Evolutionary conservation across 2,113 vertebrate genomes (phyloP), one percentile per base, ranked within the genome.

Genomic region (Seriola rivoliana): DNA sequence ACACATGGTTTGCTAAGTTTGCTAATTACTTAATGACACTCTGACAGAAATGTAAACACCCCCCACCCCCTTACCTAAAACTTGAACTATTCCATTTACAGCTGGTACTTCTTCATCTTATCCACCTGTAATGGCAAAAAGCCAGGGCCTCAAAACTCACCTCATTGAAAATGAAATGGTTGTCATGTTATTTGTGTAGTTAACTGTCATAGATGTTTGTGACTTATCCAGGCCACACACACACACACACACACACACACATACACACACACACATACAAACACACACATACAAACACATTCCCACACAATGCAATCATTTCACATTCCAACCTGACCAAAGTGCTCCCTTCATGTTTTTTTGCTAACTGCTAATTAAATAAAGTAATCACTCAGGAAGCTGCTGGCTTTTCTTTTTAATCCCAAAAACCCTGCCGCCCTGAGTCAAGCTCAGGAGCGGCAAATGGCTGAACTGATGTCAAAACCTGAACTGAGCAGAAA

Each of bases 111-210:
- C 2, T 29, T 29, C 2, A 29, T 29, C 29, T 29, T 29, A 29
- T 29, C 29, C 29, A 29, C 29, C 29, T 29, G 29, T 2, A 29
- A 29, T 29, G 29, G 29, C 29, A 29, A 29, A 29, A 29, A 29
- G 29, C 2, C 29, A 29, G 29, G 29, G 29, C 29, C 29, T 29
- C 29, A 29, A 29, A 29, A 29, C 29, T 29, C 29, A 29, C 29
- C 29, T 29, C 29, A 29, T 29, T 29, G 2, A 13, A 46, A 36
- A 54, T 68, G 62, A 79, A 87, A 83, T 55, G 64, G 52, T 62
- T 82, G 50, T 21, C 38, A 67, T 81, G 48, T 34, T 69, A 54
- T 73, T 82, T 85, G 75, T 83, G 72, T 40, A 57, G 63, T 60
- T 71, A 76, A 71, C 76, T 72, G 60, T 72, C 72, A 69, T 65